Evolutionary conservation across 92 coral and sea anemone species (phyloP), one percentile per base, ranked within the genome.

Genomic region (Micromussa lordhowensis): DNA sequence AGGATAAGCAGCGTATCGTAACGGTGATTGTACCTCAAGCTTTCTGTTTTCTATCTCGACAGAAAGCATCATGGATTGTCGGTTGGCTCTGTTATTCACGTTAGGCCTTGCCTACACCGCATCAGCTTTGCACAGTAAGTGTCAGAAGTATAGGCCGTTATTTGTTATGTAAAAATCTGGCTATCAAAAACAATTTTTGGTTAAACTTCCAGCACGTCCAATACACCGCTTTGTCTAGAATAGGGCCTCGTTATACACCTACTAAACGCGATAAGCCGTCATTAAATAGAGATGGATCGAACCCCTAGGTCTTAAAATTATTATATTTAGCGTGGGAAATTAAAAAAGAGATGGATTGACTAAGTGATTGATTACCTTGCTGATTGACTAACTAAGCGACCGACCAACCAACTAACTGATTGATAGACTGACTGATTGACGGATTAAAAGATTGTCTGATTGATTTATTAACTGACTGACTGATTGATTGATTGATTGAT

Each of bases 51-150:
- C 28, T 57, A 12, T 82, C 29, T 26, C 58, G 34, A 24, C 77
- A 86, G 89, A 66, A 77, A 24, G 61, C 21, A 63, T 40, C 83
- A 86, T 92, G 94, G 92, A 92, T 74, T 70, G 66, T 69, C 80
- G 86, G 24, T 70, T 92, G 51, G 86, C 86, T 70, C 57, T 89
- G 75, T 61, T 92, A 34, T 92, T 92, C 63, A 85, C 86, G 15
- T 53, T 92, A 29, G 90, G 88, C 69, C 48, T 89, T 72, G 82
- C 92, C 81, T 89, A 80, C 70, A 84, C 70, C 34, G 90, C 90
- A 90, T 88, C 81, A 19, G 90, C 92, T 14, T 10, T 77, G 59
- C 78, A 76, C 72, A 51, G 94, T 92, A 89, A 92, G 90, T 88
- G 48, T 81, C 31, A 38, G 1, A 57, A 35, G 32, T 22, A 32